Percentiles rank a stretch among this genome's conserved stretches.
Conservation (phyloP, 1,140 invertebrate genomes). For the Trachymyrmex septentrionalis region DNA sequence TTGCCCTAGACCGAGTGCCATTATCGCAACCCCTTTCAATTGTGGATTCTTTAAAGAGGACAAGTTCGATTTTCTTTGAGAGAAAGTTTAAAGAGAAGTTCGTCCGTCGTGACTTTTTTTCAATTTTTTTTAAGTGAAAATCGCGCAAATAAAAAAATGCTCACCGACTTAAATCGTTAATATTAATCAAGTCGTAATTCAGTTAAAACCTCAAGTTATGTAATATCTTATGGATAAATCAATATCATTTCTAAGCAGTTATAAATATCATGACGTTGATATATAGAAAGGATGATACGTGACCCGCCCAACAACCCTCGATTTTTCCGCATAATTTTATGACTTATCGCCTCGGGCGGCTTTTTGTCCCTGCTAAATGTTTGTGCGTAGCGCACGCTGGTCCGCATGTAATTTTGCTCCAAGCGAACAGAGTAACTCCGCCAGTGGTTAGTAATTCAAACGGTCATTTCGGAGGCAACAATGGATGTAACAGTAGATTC, state of each 20-base stretch:
- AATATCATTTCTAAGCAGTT: not conserved
- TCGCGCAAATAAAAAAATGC: not conserved
- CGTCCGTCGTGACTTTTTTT: not conserved
- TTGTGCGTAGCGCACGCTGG: conserved; percentile 49
- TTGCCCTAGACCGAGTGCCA: conserved; percentile 11
- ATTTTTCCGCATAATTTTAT: conserved; percentile 42
- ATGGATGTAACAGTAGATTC: conserved; percentile 76
- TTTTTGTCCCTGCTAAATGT: conserved; percentile 61
- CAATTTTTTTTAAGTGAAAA: not conserved
- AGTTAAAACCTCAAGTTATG: not conserved
- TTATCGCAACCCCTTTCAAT: conserved; percentile 5
- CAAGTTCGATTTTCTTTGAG: not conserved
- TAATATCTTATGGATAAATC: not conserved
- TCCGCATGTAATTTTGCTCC: conserved; percentile 27
- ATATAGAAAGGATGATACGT: conserved; percentile 15
- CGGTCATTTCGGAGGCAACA: conserved; percentile 73
- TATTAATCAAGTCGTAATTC: not conserved
- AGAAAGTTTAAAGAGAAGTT: not conserved
- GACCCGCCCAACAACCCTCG: not conserved
- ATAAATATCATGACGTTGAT: not conserved
- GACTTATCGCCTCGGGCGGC: conserved; percentile 48
- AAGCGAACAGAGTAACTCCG: conserved; percentile 37
- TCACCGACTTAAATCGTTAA: not conserved
- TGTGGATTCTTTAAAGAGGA: not conserved
- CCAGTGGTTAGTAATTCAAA: conserved; percentile 72